These are phyloP conservation scores for Homarus gammarus DNA, from an alignment of 2,888 invertebrate species.

Conservation along the genomic window DNA sequence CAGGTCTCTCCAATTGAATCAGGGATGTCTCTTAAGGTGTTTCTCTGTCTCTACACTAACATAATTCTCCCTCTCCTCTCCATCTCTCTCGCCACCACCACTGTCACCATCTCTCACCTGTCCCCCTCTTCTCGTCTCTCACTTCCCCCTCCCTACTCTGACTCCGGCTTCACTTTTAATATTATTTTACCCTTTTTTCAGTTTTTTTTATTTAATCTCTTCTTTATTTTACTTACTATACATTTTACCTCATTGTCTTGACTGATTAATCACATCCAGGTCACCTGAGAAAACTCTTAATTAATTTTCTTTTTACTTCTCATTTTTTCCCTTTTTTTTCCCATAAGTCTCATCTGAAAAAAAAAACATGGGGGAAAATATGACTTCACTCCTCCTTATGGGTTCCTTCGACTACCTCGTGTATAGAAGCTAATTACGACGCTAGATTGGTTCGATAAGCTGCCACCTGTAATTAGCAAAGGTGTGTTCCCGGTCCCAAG, in stretches of 20 bases:
- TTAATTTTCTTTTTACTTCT: no score
- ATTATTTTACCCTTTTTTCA: no score
- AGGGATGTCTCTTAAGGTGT: conserved; percentile 10
- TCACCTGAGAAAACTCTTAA: no score
- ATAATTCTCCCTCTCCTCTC: neutral
- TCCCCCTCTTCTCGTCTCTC: neutral
- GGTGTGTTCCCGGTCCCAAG: no score
- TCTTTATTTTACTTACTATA: no score
- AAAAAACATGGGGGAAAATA: no score
- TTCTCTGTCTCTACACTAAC: conserved; percentile 15
- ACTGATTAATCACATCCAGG: no score
- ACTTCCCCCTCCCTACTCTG: neutral
- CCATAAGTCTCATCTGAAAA: no score
- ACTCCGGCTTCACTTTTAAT: neutral
- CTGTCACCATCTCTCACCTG: neutral
- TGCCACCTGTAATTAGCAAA: neutral
- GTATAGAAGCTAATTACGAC: neutral
- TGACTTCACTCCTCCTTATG: no score
- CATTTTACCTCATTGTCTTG: no score
- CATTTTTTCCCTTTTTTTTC: no score
- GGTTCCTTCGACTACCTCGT: neutral
- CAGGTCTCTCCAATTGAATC: conserved; percentile 43
- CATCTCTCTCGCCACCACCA: neutral
- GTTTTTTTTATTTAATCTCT: neutral
- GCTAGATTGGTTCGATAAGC: neutral